Conservation (phyloP, 1,140 invertebrate genomes). For the Drosophila elegans region DNA sequence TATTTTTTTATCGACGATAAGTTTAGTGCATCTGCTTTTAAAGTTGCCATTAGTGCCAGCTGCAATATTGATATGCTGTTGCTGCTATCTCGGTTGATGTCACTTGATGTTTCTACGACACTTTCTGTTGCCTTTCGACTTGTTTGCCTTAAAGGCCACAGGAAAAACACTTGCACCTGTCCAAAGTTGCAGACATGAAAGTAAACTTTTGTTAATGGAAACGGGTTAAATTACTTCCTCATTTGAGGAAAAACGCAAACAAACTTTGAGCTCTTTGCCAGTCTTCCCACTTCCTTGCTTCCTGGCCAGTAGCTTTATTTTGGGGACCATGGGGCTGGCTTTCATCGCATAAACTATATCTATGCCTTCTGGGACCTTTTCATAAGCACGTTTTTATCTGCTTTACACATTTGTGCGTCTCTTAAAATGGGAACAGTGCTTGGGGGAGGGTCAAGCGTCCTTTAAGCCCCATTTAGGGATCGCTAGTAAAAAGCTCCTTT, state of each 20-base stretch:
- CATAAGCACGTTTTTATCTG: conserved; percentile 79
- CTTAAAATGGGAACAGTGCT: conserved; percentile 26
- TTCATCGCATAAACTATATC: conserved; percentile 73
- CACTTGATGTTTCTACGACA: conserved; percentile 31
- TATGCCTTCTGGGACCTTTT: conserved; percentile 64
- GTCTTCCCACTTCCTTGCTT: conserved; percentile 1
- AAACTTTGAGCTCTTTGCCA: conserved; percentile 51
- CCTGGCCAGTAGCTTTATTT: conserved; percentile 55
- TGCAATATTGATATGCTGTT: conserved; percentile 5
- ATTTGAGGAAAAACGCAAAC: conserved; percentile 45
- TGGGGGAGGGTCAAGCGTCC: conserved; percentile 42
- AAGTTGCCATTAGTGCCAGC: conserved; percentile 5
- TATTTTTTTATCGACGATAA: background rate
- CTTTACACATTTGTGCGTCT: conserved; percentile 73
- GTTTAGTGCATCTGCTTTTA: background rate
- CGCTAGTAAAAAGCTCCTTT: conserved; percentile 22
- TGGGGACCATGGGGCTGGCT: conserved; percentile 23
- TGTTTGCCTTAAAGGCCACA: conserved; percentile 27
- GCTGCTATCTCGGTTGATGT: conserved; percentile 11
- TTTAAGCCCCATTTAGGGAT: conserved; percentile 26
- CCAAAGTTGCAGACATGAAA: conserved; percentile 25
- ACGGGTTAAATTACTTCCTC: conserved; percentile 77
- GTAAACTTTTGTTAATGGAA: conserved; percentile 51
- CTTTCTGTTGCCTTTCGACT: conserved; percentile 31
- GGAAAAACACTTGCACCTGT: conserved; percentile 49